Evolutionary conservation across 2,113 vertebrate genomes (phyloP), one percentile per base, ranked within the genome.

Genomic region (Nyctereutes procyonoides): DNA sequence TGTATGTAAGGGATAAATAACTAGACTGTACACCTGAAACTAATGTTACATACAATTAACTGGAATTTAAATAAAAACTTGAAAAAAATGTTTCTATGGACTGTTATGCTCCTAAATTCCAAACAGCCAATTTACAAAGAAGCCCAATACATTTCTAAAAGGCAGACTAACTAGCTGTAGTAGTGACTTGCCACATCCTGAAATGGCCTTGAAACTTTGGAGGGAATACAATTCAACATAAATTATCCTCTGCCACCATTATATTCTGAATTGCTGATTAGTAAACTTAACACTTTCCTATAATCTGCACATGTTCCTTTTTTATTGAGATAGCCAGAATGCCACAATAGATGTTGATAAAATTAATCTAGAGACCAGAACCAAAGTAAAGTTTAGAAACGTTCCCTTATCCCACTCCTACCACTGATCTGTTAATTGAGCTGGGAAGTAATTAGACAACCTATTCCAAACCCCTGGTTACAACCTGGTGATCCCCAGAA

Each of bases 71-170:
- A 77, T 30, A 77, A 51, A 51, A 77, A 30, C 74, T 77, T 51
- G 15, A 26, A 10, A 30, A 76, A 77, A 60, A 81, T 67, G 22
- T 67, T 93, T 93, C 14, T 67, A 19, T 32, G n/a, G 5, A 86
- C 60, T 69, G 16, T 92, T 17, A 85, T 51, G 32, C 3, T 84
- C 24, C n/a, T 95, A 43, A 93, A 90, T 74, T 83, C 9, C 24
- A 84, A 94, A 69, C 24, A 88, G 73, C 9, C n/a, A 84, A 81
- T 38, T 83, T 65, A 69, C 38, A 90, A 86, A 91, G 32, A 90
- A 93, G 26, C 3, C 2, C 14, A 30, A 30, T 48, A 51, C 88
- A 83, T 93, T 96, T 95, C 60, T 82, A 73, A 82, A 92, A 80
- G 12, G 3, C 1, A 79, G 65, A 80, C 6, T 28, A 63, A n/a